Base-by-base conservation (phyloP, 2,797 vertebrate species). In the Amniataba percoides region DNA sequence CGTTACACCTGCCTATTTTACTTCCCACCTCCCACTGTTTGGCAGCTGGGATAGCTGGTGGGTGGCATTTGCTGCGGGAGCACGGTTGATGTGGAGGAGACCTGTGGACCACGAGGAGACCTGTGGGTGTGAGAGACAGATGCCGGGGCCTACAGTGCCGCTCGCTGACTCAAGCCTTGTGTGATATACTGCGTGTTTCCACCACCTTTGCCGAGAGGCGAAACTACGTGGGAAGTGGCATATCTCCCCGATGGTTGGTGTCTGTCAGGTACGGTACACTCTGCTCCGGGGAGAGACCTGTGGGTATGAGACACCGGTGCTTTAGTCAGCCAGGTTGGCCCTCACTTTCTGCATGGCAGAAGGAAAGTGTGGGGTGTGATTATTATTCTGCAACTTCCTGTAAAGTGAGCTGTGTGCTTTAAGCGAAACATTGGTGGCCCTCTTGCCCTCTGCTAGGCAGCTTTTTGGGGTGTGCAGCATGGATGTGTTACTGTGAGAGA, bases 41-140 rank as follows among this genome's bases (percentile, higher is more conserved):
- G 91, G 87, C 89, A 90, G 82, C 81, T 80, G 81, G 75, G 65
- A 79, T 64, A 57, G 78, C 85, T 85, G 73, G 88, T 91, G 90
- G 90, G 86, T 87, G 87, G 87, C 74, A 68, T 83, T 77, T 19
- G 51, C 71, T 80, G 81, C 68, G 52, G 49, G 65, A 52, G 56
- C 43, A 59, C 48, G 40, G 78, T 63, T 72, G 80, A 84, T 80
- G 73, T 48, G 62, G 74, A 76, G 71, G 52, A 86, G 84, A 88
- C 88, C 83, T 52, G 84, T 80, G 70, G 82, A 81, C 83, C 78
- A 69, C 58, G 70, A 46, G 52, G 77, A 83, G 85, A 82, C 86
- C 73, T 75, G 89, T 81, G 82, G 84, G 81, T 87, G 91, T 88
- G 73, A 84, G 78, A 87, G 65, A 73, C 82, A 85, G 85, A 82